Conservation (phyloP, 2,797 vertebrate species). For the Malurus splendens region DNA sequence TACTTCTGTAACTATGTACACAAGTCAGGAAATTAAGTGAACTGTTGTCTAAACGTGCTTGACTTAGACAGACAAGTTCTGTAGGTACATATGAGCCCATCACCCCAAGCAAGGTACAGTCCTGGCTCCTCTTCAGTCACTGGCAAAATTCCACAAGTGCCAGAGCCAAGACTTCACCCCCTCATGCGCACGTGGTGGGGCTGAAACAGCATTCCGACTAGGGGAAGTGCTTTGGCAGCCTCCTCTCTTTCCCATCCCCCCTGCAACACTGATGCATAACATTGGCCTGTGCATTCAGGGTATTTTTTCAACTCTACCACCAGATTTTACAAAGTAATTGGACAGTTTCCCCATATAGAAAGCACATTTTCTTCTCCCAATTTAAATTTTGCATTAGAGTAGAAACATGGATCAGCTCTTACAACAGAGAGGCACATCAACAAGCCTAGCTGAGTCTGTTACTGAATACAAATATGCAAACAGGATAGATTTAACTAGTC, state of each 20-base stretch:
- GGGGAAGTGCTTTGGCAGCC: constrained; percentile 29
- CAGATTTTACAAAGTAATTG: not conserved
- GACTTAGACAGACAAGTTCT: constrained; percentile 22
- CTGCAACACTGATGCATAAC: not conserved
- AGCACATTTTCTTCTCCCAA: not conserved
- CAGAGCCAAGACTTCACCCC: constrained; percentile 24
- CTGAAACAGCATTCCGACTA: constrained; percentile 20
- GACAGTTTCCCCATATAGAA: not conserved
- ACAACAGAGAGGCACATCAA: not conserved
- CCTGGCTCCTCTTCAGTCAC: constrained; percentile 11
- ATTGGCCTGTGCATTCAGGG: not conserved
- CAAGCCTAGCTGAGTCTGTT: not conserved
- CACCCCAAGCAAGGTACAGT: constrained; percentile 18
- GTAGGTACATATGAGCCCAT: not conserved
- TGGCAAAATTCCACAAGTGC: constrained; percentile 1
- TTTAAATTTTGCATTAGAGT: not conserved
- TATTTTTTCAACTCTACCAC: not conserved
- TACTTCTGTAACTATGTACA: not conserved
- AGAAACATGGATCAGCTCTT: not conserved
- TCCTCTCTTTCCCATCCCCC: not conserved
- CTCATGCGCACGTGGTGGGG: not conserved
- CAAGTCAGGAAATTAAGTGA: constrained; percentile 9
- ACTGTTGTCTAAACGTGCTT: not conserved
- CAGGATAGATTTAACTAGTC: not conserved
- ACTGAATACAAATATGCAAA: not conserved